Conservation (phyloP, 2,797 vertebrate genomes). For the Parambassis ranga region DNA sequence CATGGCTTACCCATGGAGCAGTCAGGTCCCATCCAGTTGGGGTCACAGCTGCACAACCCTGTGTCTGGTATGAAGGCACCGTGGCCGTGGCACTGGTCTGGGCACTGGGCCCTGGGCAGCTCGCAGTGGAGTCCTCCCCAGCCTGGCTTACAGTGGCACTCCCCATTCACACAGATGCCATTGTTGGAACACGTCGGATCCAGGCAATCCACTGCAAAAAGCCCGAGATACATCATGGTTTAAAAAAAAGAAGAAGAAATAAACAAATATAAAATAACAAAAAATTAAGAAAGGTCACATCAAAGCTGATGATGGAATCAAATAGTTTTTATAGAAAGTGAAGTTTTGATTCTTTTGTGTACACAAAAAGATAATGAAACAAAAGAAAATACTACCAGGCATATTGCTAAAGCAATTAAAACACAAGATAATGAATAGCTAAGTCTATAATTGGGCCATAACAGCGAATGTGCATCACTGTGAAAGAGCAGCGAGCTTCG, state of each 20-base stretch:
- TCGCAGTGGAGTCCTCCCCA: slow-evolving; percentile 97
- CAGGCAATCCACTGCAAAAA: slow-evolving; percentile 90
- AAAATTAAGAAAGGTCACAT: slow-evolving; percentile 24
- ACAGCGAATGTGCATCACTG: slow-evolving; percentile 31
- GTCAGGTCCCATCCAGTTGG: slow-evolving; percentile 99
- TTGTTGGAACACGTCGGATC: slow-evolving; percentile 96
- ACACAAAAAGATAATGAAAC: slow-evolving; percentile 49
- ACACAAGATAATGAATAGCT: slow-evolving; percentile 52
- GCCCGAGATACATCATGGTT: slow-evolving; percentile 10
- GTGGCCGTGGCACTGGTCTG: slow-evolving; percentile 97
- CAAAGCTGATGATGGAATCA: slow-evolving; percentile 4
- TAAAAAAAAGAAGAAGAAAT: not conserved
- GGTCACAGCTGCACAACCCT: slow-evolving; percentile 95
- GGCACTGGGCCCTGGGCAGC: slow-evolving; percentile 93
- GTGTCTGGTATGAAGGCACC: slow-evolving; percentile 97
- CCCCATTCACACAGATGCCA: slow-evolving; percentile 94
- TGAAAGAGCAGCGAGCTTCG: slow-evolving; percentile 25
- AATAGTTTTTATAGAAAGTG: slow-evolving; percentile 3
- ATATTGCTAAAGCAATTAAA: slow-evolving; percentile 64
- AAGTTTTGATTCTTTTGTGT: slow-evolving; percentile 47
- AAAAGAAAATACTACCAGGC: slow-evolving; percentile 47
- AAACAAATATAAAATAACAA: not conserved
- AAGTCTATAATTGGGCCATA: slow-evolving; percentile 44
- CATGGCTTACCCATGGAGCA: slow-evolving; percentile 91
- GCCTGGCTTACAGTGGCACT: slow-evolving; percentile 96